Percentiles rank a stretch among this genome's conserved stretches.
Evolutionary conservation across 2,888 invertebrate species (phyloP).

Genomic region (Criorhina ranunculi): DNA sequence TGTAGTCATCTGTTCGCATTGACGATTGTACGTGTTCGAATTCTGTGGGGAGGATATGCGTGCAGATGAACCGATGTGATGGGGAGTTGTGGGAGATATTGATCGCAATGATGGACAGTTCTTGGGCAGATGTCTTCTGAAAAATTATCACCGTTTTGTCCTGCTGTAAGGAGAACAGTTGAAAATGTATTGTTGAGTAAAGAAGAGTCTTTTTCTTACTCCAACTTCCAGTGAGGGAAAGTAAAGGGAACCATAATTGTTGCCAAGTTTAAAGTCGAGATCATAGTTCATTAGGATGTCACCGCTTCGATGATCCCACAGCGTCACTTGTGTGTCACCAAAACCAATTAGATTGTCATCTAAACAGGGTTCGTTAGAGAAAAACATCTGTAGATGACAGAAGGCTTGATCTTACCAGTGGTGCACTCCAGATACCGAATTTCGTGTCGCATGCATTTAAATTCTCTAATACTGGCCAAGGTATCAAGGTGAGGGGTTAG

Average conservation of each 20-base stretch:
- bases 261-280: slow-evolving; percentile 81
- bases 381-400: neutral
- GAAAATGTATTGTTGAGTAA: neutral
- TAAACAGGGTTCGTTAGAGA: slow-evolving; percentile 8
- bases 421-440: slow-evolving; percentile 82
- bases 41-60: slow-evolving; percentile 79
- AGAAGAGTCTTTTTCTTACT: slow-evolving; percentile 73
- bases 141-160: slow-evolving; percentile 64
- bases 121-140: slow-evolving; percentile 72
- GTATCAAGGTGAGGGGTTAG: slow-evolving; percentile 83
- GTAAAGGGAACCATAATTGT: slow-evolving; percentile 81
- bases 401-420: slow-evolving; percentile 76
- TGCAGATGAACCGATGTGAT: slow-evolving; percentile 81
- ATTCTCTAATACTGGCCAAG: slow-evolving; percentile 83
- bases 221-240: slow-evolving; percentile 82
- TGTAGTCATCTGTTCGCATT: slow-evolving; percentile 81
- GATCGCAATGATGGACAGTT: slow-evolving; percentile 81
- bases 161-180: slow-evolving; percentile 36
- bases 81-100: slow-evolving; percentile 81
- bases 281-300: slow-evolving; percentile 83
- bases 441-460: slow-evolving; percentile 82
- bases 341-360: slow-evolving; percentile 84
- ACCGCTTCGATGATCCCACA: slow-evolving; percentile 84
- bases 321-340: slow-evolving; percentile 81
- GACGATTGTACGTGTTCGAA: slow-evolving; percentile 79